Conservation (phyloP, 1,140 invertebrate genomes). For the Drosophila kepulauana region DNA sequence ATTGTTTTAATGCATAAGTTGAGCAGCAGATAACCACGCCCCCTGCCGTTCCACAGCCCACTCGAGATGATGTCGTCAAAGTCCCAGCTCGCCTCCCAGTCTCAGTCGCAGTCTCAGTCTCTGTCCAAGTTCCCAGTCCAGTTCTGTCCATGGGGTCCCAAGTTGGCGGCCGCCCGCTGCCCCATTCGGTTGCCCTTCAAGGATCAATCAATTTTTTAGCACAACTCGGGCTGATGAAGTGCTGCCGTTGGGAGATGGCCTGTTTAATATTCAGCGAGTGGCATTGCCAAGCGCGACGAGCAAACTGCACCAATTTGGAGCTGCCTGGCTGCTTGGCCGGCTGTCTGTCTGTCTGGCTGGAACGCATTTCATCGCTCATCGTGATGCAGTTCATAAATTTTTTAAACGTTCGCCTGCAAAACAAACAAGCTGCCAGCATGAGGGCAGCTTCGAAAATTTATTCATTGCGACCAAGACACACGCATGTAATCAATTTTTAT, state of each 20-base stretch:
- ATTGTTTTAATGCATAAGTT: constrained; percentile 75
- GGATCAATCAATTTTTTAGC: constrained; percentile 82
- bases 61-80: constrained; percentile 71
- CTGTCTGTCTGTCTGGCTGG: not conserved
- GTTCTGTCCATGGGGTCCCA: not conserved
- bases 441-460: constrained; percentile 49
- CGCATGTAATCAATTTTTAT: constrained; percentile 82
- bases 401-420: constrained; percentile 65
- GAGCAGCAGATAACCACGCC: constrained; percentile 64
- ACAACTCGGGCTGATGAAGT: constrained; percentile 70
- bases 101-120: too few relatives aligned
- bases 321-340: constrained; percentile 14
- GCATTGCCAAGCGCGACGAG: constrained; percentile 68
- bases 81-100: constrained; percentile 27
- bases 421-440: constrained; percentile 59
- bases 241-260: constrained; percentile 63
- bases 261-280: constrained; percentile 80
- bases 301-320: constrained; percentile 74
- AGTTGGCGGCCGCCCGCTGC: not conserved
- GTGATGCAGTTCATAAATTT: constrained; percentile 77
- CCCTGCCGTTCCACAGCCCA: constrained; percentile 37
- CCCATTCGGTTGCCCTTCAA: constrained; percentile 50
- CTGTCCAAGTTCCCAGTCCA: not conserved
- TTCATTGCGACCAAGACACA: constrained; percentile 61
- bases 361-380: constrained; percentile 60